Evolutionary conservation across 2,888 invertebrate species (phyloP), one percentile per base, ranked within the genome.

Genomic region (Nomada ruficornis): DNA sequence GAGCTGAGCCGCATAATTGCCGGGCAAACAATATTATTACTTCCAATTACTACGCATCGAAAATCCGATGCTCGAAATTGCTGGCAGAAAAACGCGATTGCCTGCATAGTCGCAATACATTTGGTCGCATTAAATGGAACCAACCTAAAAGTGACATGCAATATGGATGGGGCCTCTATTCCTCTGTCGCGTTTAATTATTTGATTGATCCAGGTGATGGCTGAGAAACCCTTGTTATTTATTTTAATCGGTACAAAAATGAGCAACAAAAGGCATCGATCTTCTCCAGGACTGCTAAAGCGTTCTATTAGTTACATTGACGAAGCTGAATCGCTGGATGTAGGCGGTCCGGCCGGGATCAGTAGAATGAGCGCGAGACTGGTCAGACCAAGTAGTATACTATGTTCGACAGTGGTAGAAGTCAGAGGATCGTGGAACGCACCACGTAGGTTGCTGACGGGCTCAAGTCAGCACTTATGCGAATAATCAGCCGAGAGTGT

Each of bases 141-240:
- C 74, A 64, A 69, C 52, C 78, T 79, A 79, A 85, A 82, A 85
- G 82, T 79, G 79, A 71, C 85, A 68, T 70, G 60, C 36, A 57
- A 79, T 68, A 82, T 85, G 82, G 85, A 85, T 71, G 62, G 75
- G 71, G 70, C 11, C 0, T 84, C 78, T 85, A 36, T 73, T 85
- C 69, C 65, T 13, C 69, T 47, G 59, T 59, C 23, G 26, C 9
- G 47, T 11, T 67, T 64, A 74, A 84, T 84, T 84, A 77, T 81
- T 81, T 81, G 55, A 80, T 77, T 71, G 60, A n/a, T 15, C 5
- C 44, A 18, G 44, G 13, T 42, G 1, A 13, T 13, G 1, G 54
- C 50, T 52, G 11, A 0, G 18, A 29, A 29, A n/a, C 11, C 15
- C 13, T 47, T 47, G 15, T 15, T 3, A 47, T 13, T 47, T 55